Evolutionary conservation across 2,797 vertebrate genomes (phyloP).

Genomic region (Molothrus ater): DNA sequence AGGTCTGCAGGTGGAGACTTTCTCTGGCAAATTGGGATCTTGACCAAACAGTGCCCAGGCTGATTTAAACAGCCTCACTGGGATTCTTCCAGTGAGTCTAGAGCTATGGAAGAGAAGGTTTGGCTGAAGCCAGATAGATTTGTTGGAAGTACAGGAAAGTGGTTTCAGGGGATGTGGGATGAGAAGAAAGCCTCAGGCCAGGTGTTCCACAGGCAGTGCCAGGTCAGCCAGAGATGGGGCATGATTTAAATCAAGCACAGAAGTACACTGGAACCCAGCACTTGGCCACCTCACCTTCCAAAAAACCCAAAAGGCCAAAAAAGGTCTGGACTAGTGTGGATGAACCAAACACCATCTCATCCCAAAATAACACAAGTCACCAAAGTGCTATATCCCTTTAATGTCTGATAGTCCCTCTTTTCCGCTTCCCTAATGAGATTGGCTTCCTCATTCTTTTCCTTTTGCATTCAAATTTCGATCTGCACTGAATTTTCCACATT

Average conservation of each 20-base stretch:
- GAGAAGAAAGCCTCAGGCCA: background rate
- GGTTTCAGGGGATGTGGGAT: background rate
- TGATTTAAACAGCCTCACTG: background rate
- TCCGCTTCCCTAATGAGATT: slow-evolving; percentile 17
- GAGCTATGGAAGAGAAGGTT: background rate
- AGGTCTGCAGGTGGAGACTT: background rate
- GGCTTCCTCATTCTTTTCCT: background rate
- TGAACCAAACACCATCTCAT: background rate
- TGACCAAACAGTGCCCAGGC: background rate
- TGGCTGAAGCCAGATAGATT: background rate
- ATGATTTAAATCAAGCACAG: background rate
- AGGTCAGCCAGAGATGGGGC: background rate
- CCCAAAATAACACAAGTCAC: background rate
- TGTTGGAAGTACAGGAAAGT: background rate
- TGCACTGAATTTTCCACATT: slow-evolving; percentile 42
- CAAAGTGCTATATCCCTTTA: slow-evolving; percentile 30
- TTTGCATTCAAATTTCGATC: slow-evolving; percentile 44
- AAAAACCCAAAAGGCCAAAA: background rate
- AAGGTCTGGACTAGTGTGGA: background rate
- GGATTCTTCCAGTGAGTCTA: background rate
- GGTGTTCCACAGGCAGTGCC: background rate
- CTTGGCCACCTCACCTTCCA: background rate
- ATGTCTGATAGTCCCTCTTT: background rate
- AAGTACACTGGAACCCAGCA: background rate
- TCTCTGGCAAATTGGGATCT: background rate